Percentiles rank a stretch among this genome's conserved stretches.
Conservation (phyloP, 1,140 invertebrate species). For the Andrena cerasifolii region DNA sequence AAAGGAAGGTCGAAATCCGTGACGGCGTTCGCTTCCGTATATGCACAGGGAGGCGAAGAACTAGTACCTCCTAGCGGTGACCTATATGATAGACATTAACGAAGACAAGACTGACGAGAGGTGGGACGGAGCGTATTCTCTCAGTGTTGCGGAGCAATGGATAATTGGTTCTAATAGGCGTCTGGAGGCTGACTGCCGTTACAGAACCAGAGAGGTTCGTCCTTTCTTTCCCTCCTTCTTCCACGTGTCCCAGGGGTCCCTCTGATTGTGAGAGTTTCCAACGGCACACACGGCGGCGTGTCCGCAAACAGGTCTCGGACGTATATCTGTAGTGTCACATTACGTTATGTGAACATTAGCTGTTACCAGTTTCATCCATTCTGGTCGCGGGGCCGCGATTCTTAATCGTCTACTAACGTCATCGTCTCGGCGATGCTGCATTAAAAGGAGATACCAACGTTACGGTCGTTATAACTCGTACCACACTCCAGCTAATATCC, state of each 20-base stretch:
- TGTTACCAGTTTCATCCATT: conserved; percentile 58
- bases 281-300: neutral
- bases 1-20: conserved; percentile 29
- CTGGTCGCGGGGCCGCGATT: conserved; percentile 33
- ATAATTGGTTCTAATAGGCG: conserved; percentile 72
- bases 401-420: conserved; percentile 36
- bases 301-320: conserved; percentile 19
- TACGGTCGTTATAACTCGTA: conserved; percentile 22
- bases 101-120: conserved; percentile 4
- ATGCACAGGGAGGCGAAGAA: conserved; percentile 30
- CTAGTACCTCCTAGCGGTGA: conserved; percentile 35
- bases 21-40: conserved; percentile 14
- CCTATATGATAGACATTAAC: conserved; percentile 36
- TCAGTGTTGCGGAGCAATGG: conserved; percentile 53
- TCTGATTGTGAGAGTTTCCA: conserved; percentile 19
- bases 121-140: conserved; percentile 54
- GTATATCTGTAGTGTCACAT: conserved; percentile 48
- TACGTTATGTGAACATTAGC: conserved; percentile 57
- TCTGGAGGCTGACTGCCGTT: conserved; percentile 62
- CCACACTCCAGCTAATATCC: neutral
- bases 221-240: conserved; percentile 51
- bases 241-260: conserved; percentile 9
- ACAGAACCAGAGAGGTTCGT: conserved; percentile 41
- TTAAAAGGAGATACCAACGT: conserved; percentile 29
- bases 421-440: neutral